phyloP scores from a whole-genome alignment of 2,113 vertebrate genomes.

The Numida meleagris region DNA sequence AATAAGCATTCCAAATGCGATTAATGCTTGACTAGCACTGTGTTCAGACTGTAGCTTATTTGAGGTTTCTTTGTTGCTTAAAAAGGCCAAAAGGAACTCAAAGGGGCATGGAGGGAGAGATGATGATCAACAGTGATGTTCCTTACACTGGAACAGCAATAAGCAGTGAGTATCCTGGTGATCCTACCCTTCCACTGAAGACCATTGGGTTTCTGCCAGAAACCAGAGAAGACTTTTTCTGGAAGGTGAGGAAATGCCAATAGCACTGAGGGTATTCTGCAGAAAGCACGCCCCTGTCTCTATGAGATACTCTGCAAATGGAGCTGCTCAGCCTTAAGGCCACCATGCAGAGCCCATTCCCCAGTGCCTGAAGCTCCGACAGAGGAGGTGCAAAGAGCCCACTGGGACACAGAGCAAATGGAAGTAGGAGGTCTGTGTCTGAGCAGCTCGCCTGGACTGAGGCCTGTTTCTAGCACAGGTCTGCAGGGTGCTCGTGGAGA shows the following conservation, averaged over 20 bases:
- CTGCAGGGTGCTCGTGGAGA: background rate
- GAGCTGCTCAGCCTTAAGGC: background rate
- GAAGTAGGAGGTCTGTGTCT: background rate
- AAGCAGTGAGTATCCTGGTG: background rate
- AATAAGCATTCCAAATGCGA: background rate
- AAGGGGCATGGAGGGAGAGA: background rate
- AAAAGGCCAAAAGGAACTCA: background rate
- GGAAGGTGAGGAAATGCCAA: background rate
- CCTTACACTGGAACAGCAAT: background rate
- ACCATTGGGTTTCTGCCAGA: background rate
- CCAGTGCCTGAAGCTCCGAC: rapidly evolving
- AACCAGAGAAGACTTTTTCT: background rate
- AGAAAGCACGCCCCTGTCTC: background rate
- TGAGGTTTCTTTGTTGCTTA: background rate
- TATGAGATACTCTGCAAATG: background rate
- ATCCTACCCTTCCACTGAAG: background rate
- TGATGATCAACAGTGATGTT: background rate
- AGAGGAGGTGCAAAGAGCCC: background rate
- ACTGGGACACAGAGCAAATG: background rate
- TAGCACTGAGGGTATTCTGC: background rate
- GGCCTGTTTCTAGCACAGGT: background rate
- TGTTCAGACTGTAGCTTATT: background rate
- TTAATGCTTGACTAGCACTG: background rate
- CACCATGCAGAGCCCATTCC: background rate
- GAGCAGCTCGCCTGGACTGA: background rate